Conservation (phyloP, 2,888 invertebrate genomes). For the Cataglyphis altisquamis region DNA sequence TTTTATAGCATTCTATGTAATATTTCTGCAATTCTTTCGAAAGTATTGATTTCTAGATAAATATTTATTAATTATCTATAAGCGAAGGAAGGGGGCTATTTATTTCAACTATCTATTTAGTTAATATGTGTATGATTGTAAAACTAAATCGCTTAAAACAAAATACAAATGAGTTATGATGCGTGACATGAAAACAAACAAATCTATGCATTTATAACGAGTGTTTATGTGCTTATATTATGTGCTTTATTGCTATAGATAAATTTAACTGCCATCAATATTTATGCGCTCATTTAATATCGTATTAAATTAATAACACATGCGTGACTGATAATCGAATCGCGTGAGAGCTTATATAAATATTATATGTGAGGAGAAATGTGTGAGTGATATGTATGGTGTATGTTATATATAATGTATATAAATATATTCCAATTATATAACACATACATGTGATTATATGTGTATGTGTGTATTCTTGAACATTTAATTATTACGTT, state of each 20-base stretch:
- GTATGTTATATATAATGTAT: too few species aligned
- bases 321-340: conserved; percentile 20
- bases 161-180: conserved; percentile 17
- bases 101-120: neutral
- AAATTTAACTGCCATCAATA: conserved; percentile 20
- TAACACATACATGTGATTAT: too few species aligned
- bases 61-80: conserved; percentile 22
- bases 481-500: conserved; percentile 1
- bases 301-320: conserved; percentile 12
- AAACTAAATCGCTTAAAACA: conserved; percentile 8
- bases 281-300: conserved; percentile 21
- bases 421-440: neutral
- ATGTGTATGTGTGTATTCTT: too few species aligned
- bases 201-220: conserved; percentile 38
- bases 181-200: conserved; percentile 14
- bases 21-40: neutral
- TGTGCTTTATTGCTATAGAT: conserved; percentile 22
- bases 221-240: neutral
- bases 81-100: neutral
- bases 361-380: neutral
- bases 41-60: neutral
- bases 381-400: too few species aligned
- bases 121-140: neutral
- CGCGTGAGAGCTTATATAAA: neutral
- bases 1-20: neutral